phyloP scores from a whole-genome alignment of 2,113 vertebrate genomes.

The Saccopteryx bilineata region DNA sequence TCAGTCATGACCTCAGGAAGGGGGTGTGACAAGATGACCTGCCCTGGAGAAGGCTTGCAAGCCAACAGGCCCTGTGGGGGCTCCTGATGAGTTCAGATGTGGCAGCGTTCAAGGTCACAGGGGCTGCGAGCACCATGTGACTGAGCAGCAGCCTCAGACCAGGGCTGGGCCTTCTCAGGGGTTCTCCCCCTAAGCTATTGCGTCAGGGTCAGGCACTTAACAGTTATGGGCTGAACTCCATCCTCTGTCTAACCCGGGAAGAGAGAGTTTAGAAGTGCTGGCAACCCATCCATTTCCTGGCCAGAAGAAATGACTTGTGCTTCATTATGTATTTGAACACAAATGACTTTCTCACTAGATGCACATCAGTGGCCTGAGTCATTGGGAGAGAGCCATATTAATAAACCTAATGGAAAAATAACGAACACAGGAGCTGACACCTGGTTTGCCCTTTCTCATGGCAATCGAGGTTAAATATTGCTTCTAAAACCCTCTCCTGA shows the following conservation, averaged over 20 bases:
- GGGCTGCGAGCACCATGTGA: too few relatives aligned
- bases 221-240: background rate
- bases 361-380: too few relatives aligned
- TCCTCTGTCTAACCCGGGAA: background rate
- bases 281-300: too few relatives aligned
- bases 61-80: background rate
- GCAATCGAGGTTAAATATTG: too few relatives aligned
- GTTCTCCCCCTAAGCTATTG: background rate
- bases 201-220: background rate
- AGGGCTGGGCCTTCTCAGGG: background rate
- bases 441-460: too few relatives aligned
- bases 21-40: accelerated
- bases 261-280: background rate
- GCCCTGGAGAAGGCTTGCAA: accelerated
- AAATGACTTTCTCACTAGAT: too few relatives aligned
- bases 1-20: background rate
- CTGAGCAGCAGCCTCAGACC: background rate
- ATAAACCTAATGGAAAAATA: too few relatives aligned
- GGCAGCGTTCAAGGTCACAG: accelerated
- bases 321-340: too few relatives aligned
- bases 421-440: too few relatives aligned
- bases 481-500: too few relatives aligned
- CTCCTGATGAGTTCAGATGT: accelerated
- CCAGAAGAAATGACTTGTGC: too few relatives aligned
- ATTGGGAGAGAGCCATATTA: too few relatives aligned